phyloP scores from a whole-genome alignment of 2,113 vertebrate species.

The Mustela lutreola region DNA sequence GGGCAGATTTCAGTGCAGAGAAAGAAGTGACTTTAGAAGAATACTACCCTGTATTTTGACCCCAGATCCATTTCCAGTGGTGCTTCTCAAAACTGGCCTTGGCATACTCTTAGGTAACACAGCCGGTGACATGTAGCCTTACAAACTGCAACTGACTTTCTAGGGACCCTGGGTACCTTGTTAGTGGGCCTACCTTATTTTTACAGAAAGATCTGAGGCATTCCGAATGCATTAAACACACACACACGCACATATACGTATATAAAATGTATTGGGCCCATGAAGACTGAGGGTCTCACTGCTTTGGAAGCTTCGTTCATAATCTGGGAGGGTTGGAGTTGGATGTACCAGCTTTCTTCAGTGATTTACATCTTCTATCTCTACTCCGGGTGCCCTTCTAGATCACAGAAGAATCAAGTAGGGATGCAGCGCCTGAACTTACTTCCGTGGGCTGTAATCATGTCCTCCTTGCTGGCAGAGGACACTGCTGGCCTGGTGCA shows the following conservation, averaged over 20 bases:
- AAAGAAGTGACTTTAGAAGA: conserved; percentile 68
- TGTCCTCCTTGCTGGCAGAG: background rate
- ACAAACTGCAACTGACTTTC: conserved; percentile 22
- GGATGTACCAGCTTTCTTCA: conserved; percentile 81
- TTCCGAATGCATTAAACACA: background rate
- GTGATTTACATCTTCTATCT: conserved; percentile 80
- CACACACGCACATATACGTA: background rate
- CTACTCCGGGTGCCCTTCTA: conserved; percentile 75
- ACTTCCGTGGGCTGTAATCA: conserved; percentile 65
- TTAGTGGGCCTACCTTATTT: conserved; percentile 49
- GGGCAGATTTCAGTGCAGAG: conserved; percentile 44
- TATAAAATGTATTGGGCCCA: background rate
- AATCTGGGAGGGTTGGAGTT: conserved; percentile 81
- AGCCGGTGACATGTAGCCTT: background rate
- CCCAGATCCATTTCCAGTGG: conserved; percentile 28
- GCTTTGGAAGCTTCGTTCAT: conserved; percentile 82
- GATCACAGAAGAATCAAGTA: conserved; percentile 83
- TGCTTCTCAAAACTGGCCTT: conserved; percentile 63
- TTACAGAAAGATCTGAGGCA: conserved; percentile 44
- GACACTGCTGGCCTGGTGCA: conserved; percentile 63
- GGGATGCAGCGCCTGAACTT: conserved; percentile 82
- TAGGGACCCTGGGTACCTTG: conserved; percentile 35
- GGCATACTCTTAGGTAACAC: conserved; percentile 1
- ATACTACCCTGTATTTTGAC: background rate
- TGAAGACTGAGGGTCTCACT: conserved; percentile 74